These are phyloP conservation scores for Campylomormyrus numenius DNA, from an alignment of 2,113 vertebrate species.

Conservation along the genomic window DNA sequence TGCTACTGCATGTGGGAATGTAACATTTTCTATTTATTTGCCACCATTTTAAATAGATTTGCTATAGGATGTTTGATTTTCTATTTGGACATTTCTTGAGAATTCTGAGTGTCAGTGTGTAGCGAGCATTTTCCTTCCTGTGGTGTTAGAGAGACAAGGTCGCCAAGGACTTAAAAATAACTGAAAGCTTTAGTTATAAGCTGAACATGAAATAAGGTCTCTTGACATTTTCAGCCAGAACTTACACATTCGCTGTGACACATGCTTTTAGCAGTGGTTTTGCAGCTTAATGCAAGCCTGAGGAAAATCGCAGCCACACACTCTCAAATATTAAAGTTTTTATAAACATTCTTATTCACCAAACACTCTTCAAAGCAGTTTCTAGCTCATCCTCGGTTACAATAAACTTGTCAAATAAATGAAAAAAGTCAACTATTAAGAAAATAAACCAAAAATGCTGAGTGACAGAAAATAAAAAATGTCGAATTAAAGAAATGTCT, in stretches of 20 bases:
- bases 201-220: conserved; percentile 3
- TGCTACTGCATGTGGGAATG: neutral
- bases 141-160: neutral
- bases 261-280: neutral
- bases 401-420: neutral
- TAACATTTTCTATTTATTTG: neutral
- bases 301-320: neutral
- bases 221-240: neutral
- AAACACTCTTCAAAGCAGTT: neutral
- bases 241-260: conserved; percentile 1
- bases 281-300: neutral
- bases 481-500: neutral
- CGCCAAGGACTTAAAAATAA: neutral
- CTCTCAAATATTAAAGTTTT: neutral
- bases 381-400: neutral
- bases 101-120: neutral
- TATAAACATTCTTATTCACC: neutral
- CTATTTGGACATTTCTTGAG: neutral
- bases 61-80: neutral
- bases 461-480: neutral
- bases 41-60: neutral
- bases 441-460: neutral
- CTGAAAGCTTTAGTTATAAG: neutral
- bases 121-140: neutral
- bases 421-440: neutral